Conservation (phyloP, 1,140 invertebrate species). For the Lineus longissimus region DNA sequence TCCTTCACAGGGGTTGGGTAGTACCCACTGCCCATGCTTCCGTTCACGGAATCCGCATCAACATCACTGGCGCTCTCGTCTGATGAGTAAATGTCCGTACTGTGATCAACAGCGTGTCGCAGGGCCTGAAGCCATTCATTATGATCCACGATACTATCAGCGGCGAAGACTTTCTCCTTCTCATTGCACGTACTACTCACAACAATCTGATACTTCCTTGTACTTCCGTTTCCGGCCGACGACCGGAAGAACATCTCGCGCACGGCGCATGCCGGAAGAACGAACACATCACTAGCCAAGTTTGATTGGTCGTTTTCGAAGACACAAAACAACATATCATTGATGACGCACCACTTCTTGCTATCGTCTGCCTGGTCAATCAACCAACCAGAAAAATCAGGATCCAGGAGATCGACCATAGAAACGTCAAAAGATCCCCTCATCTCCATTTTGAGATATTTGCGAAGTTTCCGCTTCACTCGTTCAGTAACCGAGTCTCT, state of each 20-base stretch:
- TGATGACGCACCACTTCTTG: slow-evolving; percentile 34
- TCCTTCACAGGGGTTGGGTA: no score
- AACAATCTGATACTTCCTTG: slow-evolving; percentile 35
- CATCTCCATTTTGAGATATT: no score
- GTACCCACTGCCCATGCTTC: no score
- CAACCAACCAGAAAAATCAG: slow-evolving; percentile 33
- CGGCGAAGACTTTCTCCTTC: slow-evolving; percentile 30
- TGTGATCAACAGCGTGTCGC: no score
- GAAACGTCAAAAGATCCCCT: slow-evolving; percentile 16
- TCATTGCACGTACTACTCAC: slow-evolving; percentile 26
- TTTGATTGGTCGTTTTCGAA: slow-evolving; percentile 30
- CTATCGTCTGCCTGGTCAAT: slow-evolving; percentile 28
- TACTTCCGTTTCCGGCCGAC: slow-evolving; percentile 29
- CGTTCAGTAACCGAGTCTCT: no score
- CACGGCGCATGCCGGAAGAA: background rate
- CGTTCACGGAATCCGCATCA: no score
- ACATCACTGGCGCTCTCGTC: no score
- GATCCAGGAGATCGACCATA: slow-evolving; percentile 26
- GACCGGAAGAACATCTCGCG: background rate
- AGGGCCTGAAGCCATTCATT: slow-evolving; percentile 29
- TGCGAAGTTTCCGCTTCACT: no score
- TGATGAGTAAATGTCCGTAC: no score
- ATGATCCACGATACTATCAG: slow-evolving; percentile 26
- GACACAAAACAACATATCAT: slow-evolving; percentile 37
- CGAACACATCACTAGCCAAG: slow-evolving; percentile 21